Base-by-base conservation (phyloP, 2,888 invertebrate species). In the Macaria liturata region DNA sequence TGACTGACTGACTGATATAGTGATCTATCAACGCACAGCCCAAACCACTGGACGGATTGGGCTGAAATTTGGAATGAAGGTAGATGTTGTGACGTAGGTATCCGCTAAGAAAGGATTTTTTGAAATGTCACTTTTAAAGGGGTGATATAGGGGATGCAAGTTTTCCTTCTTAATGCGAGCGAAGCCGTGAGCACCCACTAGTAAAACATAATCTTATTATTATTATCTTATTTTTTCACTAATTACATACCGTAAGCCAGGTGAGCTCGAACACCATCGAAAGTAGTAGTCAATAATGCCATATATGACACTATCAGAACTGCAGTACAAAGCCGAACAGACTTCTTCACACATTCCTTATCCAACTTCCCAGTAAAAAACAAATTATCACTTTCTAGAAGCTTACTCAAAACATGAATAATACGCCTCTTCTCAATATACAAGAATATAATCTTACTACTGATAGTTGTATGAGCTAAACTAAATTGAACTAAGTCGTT, bases 401-500 rank as follows among this genome's bases (percentile, higher is more conserved):
- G 57, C 37, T 72, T 75, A 55, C 76, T 62, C 32, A 84, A 61
- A 1, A 84, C 66, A 0, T 63, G 51, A 31, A 57, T 70, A 1
- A 85, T 76, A 8, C 71, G 64, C 0, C 71, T 57, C 40, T 68
- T 82, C 40, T 76, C 72, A 0, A 77, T 52, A 9, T 77, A 76
- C 6, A 81, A 53, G 2, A 71, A 66, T 0, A 81, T 7, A 3
- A 80, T 74, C 61, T 87, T 87, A 0, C 61, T 62, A 30, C 48
- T 62, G 4, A 85, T 71, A 0, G 70, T 61, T 0, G 76, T 66
- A 50, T 84, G 82, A 0, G 76, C 86, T 3, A 83, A 64, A 3
- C 62, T 69, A 9, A 82, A 80, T 44, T 78, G 78, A 0, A 76
- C 49, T 4, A 80, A 44, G 48, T 85, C 83, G 5, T 75, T 80